Percentiles rank a stretch among this genome's conserved stretches.
These are phyloP conservation scores for Saxidomus purpurata DNA, from an alignment of 1,140 invertebrate genomes.

Conservation along the genomic window DNA sequence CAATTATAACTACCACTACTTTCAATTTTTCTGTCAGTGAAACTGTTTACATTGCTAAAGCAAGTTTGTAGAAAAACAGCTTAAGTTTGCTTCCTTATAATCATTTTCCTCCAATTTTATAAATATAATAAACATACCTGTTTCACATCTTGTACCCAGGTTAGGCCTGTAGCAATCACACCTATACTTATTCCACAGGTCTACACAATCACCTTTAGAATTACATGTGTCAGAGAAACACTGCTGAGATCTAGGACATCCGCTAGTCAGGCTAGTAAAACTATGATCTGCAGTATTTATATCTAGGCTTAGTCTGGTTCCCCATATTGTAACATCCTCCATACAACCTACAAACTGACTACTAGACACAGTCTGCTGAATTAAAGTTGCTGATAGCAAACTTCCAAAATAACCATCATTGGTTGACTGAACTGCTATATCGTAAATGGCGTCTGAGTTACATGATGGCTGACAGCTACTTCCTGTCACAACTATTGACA, in stretches of 20 bases:
- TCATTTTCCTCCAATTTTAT: no score
- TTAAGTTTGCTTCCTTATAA: no score
- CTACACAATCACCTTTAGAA: conserved; percentile 94
- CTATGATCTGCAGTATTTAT: conserved; percentile 63
- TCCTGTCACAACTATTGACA: not conserved
- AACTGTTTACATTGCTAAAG: no score
- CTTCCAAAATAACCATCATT: conserved; percentile 19
- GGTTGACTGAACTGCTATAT: not conserved
- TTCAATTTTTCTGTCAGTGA: no score
- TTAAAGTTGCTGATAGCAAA: not conserved
- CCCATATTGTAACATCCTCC: conserved; percentile 95
- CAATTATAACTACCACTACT: no score
- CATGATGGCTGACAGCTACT: not conserved
- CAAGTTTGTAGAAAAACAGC: no score
- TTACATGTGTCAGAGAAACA: conserved; percentile 95
- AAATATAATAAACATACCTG: no score
- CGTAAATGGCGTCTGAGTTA: not conserved
- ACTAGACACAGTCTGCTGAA: conserved; percentile 27
- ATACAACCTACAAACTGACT: conserved; percentile 94
- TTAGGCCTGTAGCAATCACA: conserved; percentile 95
- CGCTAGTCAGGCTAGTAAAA: conserved; percentile 81
- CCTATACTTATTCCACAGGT: conserved; percentile 94
- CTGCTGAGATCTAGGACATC: conserved; percentile 93
- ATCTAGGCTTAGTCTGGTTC: conserved; percentile 26
- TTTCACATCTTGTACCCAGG: conserved; percentile 94